Evolutionary conservation across 2,888 invertebrate genomes (phyloP), one percentile per base, ranked within the genome.

Genomic region (Platerodrilus igneus): DNA sequence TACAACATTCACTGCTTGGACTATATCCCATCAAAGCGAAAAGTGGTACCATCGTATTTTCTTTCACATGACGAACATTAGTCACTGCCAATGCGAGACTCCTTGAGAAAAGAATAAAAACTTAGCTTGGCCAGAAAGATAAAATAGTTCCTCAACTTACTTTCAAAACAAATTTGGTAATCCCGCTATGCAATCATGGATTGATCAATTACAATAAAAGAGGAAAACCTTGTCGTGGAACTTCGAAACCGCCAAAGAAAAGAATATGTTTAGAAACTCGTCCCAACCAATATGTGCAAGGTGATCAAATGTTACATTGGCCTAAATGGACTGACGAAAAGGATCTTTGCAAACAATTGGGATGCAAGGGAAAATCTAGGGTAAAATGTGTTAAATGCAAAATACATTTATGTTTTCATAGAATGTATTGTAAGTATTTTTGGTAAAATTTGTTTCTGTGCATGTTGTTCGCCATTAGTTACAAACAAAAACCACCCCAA

Each of bases 1-100:
- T 51, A 7, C 35, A 44, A 22, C 43, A 53, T 34, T 41, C 44
- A n/a, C 37, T 45, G 15, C 15, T 50, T 18, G 45, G 44, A 19
- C 30, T 46, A 2, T 46, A 51, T 33, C 45, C 45, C 18, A 51
- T 48, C 10, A 45, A 43, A 42, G 13, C 42, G 16, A 48, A 44
- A 41, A 50, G 25, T 52, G 53, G 41, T 51, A 50, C 23, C 35
- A 47, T 9, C 36, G 41, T 4, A 44, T 51, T 6, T 53, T 51
- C 27, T 50, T 40, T 36, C 47, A 48, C 30, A 35, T 53, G 23
- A 30, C 51, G 11, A 46, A 52, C 34, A 25, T 49, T n/a, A 3
- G 34, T 42, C 6, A 15, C 40, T 11, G 46, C 45, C 2, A 50
- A 52, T 37, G 44, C 42, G 5, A 47, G 49, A 46, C 8, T 51